Conservation (phyloP, 1,140 invertebrate species). For the Proales similis region DNA sequence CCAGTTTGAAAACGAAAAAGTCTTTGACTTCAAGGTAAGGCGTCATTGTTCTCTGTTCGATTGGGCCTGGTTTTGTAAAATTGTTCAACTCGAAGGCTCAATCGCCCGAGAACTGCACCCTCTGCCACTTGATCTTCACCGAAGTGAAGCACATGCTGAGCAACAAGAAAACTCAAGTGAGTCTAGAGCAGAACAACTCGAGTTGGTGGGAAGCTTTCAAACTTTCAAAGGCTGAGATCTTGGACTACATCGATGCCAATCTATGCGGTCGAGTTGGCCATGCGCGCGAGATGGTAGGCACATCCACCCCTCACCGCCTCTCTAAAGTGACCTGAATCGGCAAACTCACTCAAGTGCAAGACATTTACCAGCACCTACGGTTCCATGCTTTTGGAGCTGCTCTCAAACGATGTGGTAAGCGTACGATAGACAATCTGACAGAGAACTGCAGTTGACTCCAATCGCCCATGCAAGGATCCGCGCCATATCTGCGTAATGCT, state of each 20-base stretch:
- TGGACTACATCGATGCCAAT: conserved; percentile 9
- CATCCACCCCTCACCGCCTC: too few relatives aligned
- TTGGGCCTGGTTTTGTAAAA: too few relatives aligned
- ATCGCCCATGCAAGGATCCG: neutral
- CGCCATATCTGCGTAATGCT: conserved; percentile 20
- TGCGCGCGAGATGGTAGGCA: conserved; percentile 9
- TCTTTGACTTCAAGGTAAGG: conserved; percentile 22
- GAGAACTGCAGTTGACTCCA: neutral
- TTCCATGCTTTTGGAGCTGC: conserved; percentile 18
- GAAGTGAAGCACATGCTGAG: conserved; percentile 29
- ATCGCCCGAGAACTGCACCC: conserved; percentile 5
- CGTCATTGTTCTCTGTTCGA: too few relatives aligned
- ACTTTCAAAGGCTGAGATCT: conserved; percentile 22
- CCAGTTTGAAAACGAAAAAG: neutral
- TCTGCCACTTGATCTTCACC: conserved; percentile 25
- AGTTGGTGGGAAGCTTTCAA: too few relatives aligned
- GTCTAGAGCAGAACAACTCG: too few relatives aligned
- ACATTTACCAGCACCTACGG: conserved; percentile 25
- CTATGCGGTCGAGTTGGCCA: conserved; percentile 27
- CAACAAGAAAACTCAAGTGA: too few relatives aligned
- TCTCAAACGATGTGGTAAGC: conserved; percentile 20
- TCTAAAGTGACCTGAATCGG: too few relatives aligned
- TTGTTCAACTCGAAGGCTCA: too few relatives aligned
- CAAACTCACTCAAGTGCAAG: too few relatives aligned
- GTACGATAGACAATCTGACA: too few relatives aligned